Conservation (phyloP, 2,888 invertebrate genomes). For the Lissocephala sabroskyi region DNA sequence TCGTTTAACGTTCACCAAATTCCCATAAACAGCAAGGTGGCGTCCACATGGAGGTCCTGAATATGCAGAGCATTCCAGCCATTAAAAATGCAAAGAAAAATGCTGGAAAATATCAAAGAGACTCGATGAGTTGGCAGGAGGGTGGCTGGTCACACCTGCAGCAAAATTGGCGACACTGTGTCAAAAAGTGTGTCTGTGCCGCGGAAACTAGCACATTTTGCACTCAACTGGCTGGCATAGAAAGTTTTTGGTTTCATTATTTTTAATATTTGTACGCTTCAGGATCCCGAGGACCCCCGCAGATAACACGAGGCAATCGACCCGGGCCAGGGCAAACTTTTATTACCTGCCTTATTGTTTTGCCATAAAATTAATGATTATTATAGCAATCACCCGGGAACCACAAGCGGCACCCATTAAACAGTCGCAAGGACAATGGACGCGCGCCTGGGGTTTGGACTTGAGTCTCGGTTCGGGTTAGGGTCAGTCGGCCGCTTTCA, state of each 20-base stretch:
- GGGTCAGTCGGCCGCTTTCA: constrained; percentile 23
- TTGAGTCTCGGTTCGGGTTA: too few relatives aligned
- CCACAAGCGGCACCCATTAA: constrained; percentile 56
- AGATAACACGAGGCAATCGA: neutral
- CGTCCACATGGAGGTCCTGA: constrained; percentile 49
- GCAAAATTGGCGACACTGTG: constrained; percentile 1
- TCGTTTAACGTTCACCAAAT: constrained; percentile 27
- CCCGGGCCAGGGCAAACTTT: constrained; percentile 51
- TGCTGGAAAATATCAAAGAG: constrained; percentile 53
- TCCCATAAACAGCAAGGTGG: constrained; percentile 60
- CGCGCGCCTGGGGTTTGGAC: too few relatives aligned
- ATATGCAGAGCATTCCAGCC: constrained; percentile 30
- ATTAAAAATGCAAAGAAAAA: constrained; percentile 11
- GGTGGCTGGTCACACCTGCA: constrained; percentile 15
- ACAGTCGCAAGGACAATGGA: too few relatives aligned
- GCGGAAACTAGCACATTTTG: constrained; percentile 6
- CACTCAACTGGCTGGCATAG: constrained; percentile 25
- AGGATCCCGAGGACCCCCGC: constrained; percentile 3
- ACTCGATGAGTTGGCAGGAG: constrained; percentile 5
- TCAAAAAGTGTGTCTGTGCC: constrained; percentile 10
- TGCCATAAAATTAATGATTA: constrained; percentile 64
- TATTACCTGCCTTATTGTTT: constrained; percentile 66
- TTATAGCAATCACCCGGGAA: constrained; percentile 51
- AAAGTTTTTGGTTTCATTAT: constrained; percentile 60
- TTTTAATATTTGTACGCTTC: constrained; percentile 38